These are phyloP conservation scores for Azemiops feae DNA, from an alignment of 2,113 vertebrate species.

Conservation along the genomic window DNA sequence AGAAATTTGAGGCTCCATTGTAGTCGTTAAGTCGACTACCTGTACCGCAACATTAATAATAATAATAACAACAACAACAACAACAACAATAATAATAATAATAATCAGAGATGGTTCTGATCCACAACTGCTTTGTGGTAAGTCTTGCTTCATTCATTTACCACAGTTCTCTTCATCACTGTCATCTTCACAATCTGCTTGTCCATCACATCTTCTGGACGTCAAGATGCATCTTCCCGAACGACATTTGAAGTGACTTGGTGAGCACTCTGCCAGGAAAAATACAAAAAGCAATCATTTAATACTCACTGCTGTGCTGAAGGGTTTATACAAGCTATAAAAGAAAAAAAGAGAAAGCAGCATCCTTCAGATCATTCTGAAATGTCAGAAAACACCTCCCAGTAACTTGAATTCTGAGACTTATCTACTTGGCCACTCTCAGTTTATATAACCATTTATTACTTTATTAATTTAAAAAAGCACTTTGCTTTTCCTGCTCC, in stretches of 20 bases:
- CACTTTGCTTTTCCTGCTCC: not conserved
- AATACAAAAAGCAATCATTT: not conserved
- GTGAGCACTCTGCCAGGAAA: conserved; percentile 86
- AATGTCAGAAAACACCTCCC: not conserved
- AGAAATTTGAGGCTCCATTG: not conserved
- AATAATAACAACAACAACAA: too few relatives aligned
- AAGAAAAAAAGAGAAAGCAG: not conserved
- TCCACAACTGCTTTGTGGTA: not conserved
- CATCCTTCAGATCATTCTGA: not conserved
- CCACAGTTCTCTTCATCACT: conserved; percentile 94
- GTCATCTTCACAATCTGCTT: conserved; percentile 92
- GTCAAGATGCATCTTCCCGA: conserved; percentile 89
- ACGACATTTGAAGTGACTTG: conserved; percentile 92
- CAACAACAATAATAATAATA: too few relatives aligned
- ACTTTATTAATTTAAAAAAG: not conserved
- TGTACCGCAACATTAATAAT: not conserved
- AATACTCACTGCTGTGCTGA: not conserved
- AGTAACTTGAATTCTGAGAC: not conserved
- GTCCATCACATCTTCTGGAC: conserved; percentile 88
- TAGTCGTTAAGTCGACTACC: not conserved
- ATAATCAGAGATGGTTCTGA: not conserved
- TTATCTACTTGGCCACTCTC: not conserved
- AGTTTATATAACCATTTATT: not conserved
- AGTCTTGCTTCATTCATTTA: conserved; percentile 55
- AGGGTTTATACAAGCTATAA: not conserved